Evolutionary conservation across 1,140 invertebrate species (phyloP), one percentile per base, ranked within the genome.

Genomic region (Drosophila seguyi): DNA sequence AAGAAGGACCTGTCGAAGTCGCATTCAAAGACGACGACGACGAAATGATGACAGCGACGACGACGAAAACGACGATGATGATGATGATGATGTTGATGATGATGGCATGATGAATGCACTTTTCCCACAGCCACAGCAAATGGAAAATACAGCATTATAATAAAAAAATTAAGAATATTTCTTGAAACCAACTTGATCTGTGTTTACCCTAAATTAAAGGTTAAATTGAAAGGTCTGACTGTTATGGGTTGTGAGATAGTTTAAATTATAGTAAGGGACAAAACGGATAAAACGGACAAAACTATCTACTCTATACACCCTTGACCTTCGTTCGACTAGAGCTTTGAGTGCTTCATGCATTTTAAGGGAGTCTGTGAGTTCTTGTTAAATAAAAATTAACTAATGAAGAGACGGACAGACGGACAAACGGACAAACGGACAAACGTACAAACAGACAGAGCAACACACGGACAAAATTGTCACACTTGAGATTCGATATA

Each of bases 1-100:
- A 14, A n/a, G 29, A 66, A 41, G 60, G 20, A 7, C 44, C 65
- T 34, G 44, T 65, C 36, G 27, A 38, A 68, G 36, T 16, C 25
- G 14, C 20, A 22, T 34, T 55, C 34, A 10, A 36, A 55, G 22
- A 48, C 11, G 25, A 27, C 2, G 13, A 31, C 13, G 29, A 45
- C 16, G 11, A 45, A 18, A 29, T 42, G 27, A 42, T 42, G 10
- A 20, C n/a, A n/a, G n/a, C 11, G 25, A 27, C 2, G 13, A 31
- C 13, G 29, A 45, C 16, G 11, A 45, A 18, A 29, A 42, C 29
- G 10, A 20, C 44, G 48, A 22, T 56, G 34, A 45, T 31, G n/a
- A 22, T 27, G 27, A 27, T 27, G 6, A 3, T 4, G 27, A 31
- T 6, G 29, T 31, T 31, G 10, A 11, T 38, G 36, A 39, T 38